These are phyloP conservation scores for Lasioglossum lativentre DNA, from an alignment of 2,888 invertebrate genomes.

Conservation along the genomic window DNA sequence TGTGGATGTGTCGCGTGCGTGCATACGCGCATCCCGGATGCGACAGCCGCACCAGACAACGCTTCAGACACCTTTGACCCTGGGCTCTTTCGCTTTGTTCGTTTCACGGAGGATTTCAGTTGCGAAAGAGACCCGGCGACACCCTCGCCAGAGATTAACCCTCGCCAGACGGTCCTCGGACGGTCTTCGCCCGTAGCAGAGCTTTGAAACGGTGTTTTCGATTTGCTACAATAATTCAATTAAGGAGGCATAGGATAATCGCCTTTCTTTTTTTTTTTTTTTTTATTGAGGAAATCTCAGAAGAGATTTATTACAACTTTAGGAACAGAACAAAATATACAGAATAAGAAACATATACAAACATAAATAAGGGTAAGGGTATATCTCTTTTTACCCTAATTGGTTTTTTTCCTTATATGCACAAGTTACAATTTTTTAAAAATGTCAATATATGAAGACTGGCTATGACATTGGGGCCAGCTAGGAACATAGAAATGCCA, in stretches of 20 bases:
- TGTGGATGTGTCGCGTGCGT: not conserved
- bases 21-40: slow-evolving; percentile 29
- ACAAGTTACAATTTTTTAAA: too few species aligned
- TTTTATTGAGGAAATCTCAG: too few species aligned
- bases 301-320: too few species aligned
- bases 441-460: too few species aligned
- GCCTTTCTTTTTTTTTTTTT: too few species aligned
- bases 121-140: not conserved
- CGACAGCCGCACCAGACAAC: slow-evolving; percentile 56
- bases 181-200: not conserved
- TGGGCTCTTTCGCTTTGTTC: slow-evolving; percentile 45
- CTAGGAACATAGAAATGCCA: too few species aligned
- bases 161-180: not conserved
- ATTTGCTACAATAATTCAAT: not conserved
- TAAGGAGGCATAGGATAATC: not conserved
- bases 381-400: too few species aligned
- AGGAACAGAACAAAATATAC: too few species aligned
- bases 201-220: not conserved
- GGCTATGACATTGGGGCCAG: too few species aligned
- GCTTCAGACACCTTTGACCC: slow-evolving; percentile 62
- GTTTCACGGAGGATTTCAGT: slow-evolving; percentile 31
- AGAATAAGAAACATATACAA: too few species aligned
- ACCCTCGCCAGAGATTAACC: not conserved
- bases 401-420: too few species aligned
- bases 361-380: too few species aligned